phyloP scores from a whole-genome alignment of 1,140 invertebrate species.

The Trachymyrmex septentrionalis region DNA sequence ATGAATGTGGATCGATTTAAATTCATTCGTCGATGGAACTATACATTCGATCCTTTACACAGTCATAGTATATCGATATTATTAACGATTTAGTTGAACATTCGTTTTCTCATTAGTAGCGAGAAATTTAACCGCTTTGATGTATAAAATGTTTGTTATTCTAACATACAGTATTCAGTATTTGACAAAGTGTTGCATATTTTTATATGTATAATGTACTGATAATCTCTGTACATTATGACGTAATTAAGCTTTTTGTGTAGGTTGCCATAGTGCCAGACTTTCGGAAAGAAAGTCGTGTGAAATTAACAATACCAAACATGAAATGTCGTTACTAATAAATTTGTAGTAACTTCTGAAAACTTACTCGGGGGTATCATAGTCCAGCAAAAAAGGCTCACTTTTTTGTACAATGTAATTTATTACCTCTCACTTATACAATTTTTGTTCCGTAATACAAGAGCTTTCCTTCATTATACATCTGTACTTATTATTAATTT shows the following conservation, averaged over 20 bases:
- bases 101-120: conserved; percentile 18
- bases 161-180: conserved; percentile 25
- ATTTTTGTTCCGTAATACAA: conserved; percentile 14
- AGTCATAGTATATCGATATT: neutral
- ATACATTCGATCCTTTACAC: neutral
- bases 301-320: conserved; percentile 29
- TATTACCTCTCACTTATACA: conserved; percentile 26
- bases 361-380: conserved; percentile 25
- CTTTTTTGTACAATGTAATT: conserved; percentile 29
- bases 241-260: conserved; percentile 11
- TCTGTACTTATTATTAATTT: too few species aligned
- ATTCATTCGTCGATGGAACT: neutral
- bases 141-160: conserved; percentile 41
- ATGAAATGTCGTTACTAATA: conserved; percentile 22
- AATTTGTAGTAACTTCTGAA: conserved; percentile 23
- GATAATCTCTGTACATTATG: conserved; percentile 33
- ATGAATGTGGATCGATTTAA: conserved; percentile 8
- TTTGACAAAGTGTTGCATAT: conserved; percentile 38
- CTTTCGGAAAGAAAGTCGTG: conserved; percentile 32
- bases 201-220: conserved; percentile 54
- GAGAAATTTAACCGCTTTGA: conserved; percentile 36
- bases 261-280: conserved; percentile 38
- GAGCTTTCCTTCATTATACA: conserved; percentile 16
- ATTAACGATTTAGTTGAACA: conserved; percentile 12
- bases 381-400: neutral